Base-by-base conservation (phyloP, 92 coral and sea anemone species). In the Pocillopora meandrina region DNA sequence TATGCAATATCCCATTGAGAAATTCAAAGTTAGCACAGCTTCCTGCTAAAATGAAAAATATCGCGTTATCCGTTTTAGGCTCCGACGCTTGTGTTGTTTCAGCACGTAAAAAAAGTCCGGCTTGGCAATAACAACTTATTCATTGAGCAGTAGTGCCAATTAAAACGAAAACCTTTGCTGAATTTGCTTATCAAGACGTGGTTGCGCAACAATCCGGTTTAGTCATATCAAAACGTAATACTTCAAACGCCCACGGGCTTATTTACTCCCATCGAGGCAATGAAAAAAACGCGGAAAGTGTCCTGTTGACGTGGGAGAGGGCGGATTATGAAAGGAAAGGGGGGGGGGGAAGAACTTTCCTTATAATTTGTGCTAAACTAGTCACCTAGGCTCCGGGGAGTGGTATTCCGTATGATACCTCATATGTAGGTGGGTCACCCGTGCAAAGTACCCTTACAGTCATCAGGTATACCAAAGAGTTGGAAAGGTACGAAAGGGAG, bases 271-370 rank as follows among this genome's bases (percentile, higher is more conserved):
- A 65, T n/a, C 18, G 17, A 21, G 20, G 83, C 47, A 49, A 79
- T 79, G 58, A 26, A 55, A 64, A 78, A 18, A 13, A 79, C 83
- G 73, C 62, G 83, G 74, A 79, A 64, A 34, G 79, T 2, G 12
- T 12, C 26, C 8, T 73, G 14, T n/a, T 74, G 78, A 7, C 63
- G 31, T 17, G 55, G 74, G 74, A 56, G 49, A 42, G 62, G 34
- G 19, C n/a, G 56, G 52, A 0, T 1, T 21, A 1, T 1, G 52
- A 33, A 11, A 6, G 55, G 52, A 69, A 33, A 4, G 15, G 47
- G 76, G 61, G 72, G 16, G 35, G 47, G 72, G 72, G 47, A 52
- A 52, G 63, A 26, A 31, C 36, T 2, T 19, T 42, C 52, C 52
- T 3, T 7, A 42, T 42, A 1, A 7, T 42, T 42, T 7, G 52